phyloP scores from a whole-genome alignment of 2,113 vertebrate species.

The Corydoras maculifer region DNA sequence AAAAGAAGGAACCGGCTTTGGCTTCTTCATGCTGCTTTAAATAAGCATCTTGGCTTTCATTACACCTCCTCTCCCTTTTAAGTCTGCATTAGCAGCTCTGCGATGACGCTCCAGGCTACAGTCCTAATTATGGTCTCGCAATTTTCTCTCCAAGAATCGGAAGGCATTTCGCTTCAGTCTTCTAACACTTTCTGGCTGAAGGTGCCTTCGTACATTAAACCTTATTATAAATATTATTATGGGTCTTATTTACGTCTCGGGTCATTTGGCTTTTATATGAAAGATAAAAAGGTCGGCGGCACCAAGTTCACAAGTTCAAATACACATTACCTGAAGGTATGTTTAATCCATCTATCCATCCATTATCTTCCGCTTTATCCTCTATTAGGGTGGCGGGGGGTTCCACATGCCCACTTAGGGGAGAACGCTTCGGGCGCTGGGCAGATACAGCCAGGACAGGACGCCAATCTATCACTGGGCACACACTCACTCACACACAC shows the following conservation, averaged over 20 bases:
- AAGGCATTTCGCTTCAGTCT: not conserved
- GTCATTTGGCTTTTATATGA: not conserved
- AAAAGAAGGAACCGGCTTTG: not conserved
- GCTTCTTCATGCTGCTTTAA: not conserved
- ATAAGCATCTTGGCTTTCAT: not conserved
- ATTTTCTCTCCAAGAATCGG: not conserved
- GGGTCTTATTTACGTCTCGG: not conserved
- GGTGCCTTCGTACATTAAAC: not conserved
- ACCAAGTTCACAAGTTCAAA: no score
- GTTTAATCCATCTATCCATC: no score
- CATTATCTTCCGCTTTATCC: no score
- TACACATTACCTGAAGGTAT: no score
- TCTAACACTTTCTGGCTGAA: not conserved
- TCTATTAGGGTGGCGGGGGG: no score
- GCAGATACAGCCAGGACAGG: no score
- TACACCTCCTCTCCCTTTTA: not conserved
- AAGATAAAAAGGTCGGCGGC: no score
- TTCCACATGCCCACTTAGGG: no score
- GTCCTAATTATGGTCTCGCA: not conserved
- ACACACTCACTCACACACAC: no score
- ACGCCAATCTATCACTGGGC: no score
- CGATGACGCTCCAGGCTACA: not conserved
- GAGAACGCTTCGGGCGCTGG: no score
- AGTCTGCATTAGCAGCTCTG: not conserved
- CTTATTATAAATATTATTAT: no score